These are phyloP conservation scores for Antedon mediterranea DNA, from an alignment of 53 echinoderm and acorn worm species.

Conservation along the genomic window DNA sequence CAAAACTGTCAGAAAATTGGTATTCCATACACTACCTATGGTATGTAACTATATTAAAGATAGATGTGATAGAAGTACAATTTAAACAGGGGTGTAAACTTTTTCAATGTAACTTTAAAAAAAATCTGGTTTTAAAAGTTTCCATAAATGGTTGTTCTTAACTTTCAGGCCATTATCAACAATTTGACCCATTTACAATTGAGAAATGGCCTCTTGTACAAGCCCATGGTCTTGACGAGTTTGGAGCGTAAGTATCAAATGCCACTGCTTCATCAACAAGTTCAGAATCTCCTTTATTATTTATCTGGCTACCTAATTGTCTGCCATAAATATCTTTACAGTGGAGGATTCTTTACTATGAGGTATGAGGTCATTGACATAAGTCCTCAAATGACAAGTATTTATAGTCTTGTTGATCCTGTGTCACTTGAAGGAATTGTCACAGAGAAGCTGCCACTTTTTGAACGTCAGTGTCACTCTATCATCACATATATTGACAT, in stretches of 20 bases:
- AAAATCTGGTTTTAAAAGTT: background rate
- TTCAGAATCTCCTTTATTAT: too few species aligned
- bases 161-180: conserved; percentile 42
- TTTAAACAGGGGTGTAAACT: too few species aligned
- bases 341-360: conserved; percentile 97
- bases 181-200: conserved; percentile 65
- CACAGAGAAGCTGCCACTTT: conserved; percentile 68
- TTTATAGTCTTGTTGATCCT: conserved; percentile 60
- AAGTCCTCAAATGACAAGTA: conserved; percentile 22
- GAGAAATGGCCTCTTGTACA: conserved; percentile 98
- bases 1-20: conserved; percentile 36
- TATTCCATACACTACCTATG: conserved; percentile 54
- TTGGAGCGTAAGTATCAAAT: conserved; percentile 52
- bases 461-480: conserved; percentile 81
- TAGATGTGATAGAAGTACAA: too few species aligned
- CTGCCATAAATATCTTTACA: conserved; percentile 25
- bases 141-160: background rate
- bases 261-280: too few species aligned
- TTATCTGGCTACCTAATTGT: too few species aligned
- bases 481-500: conserved; percentile 67
- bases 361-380: conserved; percentile 68
- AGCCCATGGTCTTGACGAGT: conserved; percentile 81
- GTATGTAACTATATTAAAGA: too few species aligned
- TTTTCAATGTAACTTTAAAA: too few species aligned
- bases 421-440: conserved; percentile 51